Base-by-base conservation (phyloP, 2,113 vertebrate genomes). In the Oplegnathus fasciatus region DNA sequence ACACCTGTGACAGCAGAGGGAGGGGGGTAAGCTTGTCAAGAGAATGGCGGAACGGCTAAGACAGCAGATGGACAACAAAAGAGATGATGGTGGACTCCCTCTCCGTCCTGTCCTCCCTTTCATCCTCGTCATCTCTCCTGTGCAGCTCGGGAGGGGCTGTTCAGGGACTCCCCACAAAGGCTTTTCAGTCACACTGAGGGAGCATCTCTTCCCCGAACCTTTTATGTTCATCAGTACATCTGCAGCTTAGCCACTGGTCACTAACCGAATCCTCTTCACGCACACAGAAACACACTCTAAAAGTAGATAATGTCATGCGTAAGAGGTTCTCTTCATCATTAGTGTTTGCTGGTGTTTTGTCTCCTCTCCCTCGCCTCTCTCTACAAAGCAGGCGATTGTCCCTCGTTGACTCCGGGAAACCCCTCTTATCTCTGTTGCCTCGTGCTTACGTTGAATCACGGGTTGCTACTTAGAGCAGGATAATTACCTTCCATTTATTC, bases 21-120 rank as follows among this genome's bases (percentile, higher is more conserved):
- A 44, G 65, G 48, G 57, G 75, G 32, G 65, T 86, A 86, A 90
- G 78, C 84, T 83, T 82, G 84, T 90, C 83, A 83, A 80, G 85
- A 82, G 75, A 84, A 84, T 57, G 48, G 85, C 30, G 28, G 75
- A 69, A 83, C 68, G 58, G 82, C 70, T 82, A 88, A 90, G 75
- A 90, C 88, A 89, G 91, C 94, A 95, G 93, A 94, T 94, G 93
- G 93, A 91, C 77, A 83, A 94, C 92, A 94, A 92, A 94, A 75
- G 91, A 83, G 58, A 65, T 9, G 88, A 82, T 48, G 84, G 83
- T 78, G 90, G 85, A 90, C 89, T 85, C 87, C 83, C 91, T 78
- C 77, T 88, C 74, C 60, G 78, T 92, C 67, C 77, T 78, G 76
- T 70, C 80, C 30, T 88, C 70, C 78, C 87, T 93, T 95, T 94